Conservation (phyloP, 2,113 vertebrate species). For the Sakesphorus luctuosus region DNA sequence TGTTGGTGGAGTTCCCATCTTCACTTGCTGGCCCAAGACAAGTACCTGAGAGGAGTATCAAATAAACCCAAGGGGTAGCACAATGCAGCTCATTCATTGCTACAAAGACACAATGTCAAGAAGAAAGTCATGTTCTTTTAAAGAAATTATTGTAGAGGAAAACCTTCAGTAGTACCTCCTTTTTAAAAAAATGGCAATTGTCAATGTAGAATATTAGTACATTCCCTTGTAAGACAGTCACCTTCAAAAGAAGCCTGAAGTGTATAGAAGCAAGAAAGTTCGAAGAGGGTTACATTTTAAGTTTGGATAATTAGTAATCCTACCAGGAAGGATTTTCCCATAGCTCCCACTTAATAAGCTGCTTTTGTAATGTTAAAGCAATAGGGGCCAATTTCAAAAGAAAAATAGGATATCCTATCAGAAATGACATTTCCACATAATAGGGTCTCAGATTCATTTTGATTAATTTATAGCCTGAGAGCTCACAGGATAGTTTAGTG, state of each 20-base stretch:
- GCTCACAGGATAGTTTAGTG: constrained; percentile 10
- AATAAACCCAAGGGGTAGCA: not conserved
- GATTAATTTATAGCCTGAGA: constrained; percentile 49
- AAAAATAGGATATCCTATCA: constrained; percentile 41
- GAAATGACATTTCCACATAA: constrained; percentile 48
- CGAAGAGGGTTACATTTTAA: not conserved
- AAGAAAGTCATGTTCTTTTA: not conserved
- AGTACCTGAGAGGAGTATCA: not conserved
- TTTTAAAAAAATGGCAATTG: not conserved
- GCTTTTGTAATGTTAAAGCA: constrained; percentile 39
- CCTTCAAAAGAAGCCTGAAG: constrained; percentile 8
- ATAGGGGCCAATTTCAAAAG: constrained; percentile 39
- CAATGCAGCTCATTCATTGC: not conserved
- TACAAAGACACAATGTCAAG: not conserved
- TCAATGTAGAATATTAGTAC: not conserved
- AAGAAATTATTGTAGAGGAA: not conserved
- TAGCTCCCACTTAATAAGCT: constrained; percentile 20
- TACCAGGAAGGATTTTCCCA: constrained; percentile 30
- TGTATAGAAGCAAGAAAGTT: not conserved
- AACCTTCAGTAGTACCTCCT: not conserved
- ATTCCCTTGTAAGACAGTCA: not conserved
- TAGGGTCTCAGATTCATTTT: constrained; percentile 49
- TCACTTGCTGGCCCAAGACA: not conserved
- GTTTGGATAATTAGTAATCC: constrained; percentile 26
- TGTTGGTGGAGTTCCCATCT: not conserved